These are phyloP conservation scores for Procambarus virginalis DNA, from an alignment of 1,140 invertebrate genomes.

Conservation along the genomic window DNA sequence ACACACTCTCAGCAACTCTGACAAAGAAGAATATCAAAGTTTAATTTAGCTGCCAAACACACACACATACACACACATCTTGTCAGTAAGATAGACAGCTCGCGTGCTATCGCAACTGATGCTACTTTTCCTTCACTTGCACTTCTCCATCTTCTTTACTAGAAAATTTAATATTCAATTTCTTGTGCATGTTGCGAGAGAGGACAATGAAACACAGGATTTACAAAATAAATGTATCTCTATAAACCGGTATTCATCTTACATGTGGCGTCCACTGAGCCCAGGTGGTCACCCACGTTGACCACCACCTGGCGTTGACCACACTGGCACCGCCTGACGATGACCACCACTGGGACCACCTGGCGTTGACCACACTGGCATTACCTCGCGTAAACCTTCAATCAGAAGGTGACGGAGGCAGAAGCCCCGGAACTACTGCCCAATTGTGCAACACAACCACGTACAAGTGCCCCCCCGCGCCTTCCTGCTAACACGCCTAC, in stretches of 20 bases:
- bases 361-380: background rate
- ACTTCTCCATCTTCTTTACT: no score
- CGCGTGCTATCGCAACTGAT: no score
- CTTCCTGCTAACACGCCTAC: background rate
- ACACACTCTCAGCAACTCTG: no score
- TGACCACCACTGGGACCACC: background rate
- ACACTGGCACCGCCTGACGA: background rate
- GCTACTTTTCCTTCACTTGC: no score
- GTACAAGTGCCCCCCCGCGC: background rate
- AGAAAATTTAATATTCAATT: no score
- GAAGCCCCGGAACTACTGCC: background rate
- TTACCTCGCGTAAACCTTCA: background rate
- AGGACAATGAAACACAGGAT: background rate
- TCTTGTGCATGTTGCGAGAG: no score
- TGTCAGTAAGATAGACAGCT: no score
- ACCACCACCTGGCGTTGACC: background rate
- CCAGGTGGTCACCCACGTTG: no score
- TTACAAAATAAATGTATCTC: background rate
- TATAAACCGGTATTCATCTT: constrained; percentile 3
- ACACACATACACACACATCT: no score
- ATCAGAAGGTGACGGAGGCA: background rate
- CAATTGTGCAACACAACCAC: background rate
- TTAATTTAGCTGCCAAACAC: no score
- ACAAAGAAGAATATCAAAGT: no score
- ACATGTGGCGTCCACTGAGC: background rate